These are phyloP conservation scores for Botia kubotai DNA, from an alignment of 2,797 vertebrate genomes.

Conservation along the genomic window DNA sequence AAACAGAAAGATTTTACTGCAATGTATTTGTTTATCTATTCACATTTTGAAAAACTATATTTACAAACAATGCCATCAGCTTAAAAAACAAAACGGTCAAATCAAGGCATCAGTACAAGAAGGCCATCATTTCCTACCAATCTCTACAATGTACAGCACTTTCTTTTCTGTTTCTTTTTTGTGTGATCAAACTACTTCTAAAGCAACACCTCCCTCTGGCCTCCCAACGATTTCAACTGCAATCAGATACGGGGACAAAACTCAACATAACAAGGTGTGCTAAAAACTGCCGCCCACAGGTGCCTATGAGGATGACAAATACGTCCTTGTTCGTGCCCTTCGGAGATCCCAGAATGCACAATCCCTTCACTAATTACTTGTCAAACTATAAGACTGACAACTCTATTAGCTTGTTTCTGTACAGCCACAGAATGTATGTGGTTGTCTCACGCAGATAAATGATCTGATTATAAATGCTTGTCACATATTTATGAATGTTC, in stretches of 20 bases:
- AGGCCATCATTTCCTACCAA: not conserved
- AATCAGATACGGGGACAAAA: not conserved
- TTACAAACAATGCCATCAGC: not conserved
- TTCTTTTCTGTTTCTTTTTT: not conserved
- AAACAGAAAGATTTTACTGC: no score
- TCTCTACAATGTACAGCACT: not conserved
- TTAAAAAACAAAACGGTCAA: not conserved
- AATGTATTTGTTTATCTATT: no score
- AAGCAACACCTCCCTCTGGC: not conserved
- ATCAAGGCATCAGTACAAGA: not conserved
- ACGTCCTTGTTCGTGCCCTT: conserved; percentile 19
- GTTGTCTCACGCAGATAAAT: conserved; percentile 35
- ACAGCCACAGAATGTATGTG: not conserved
- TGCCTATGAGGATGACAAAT: conserved; percentile 30
- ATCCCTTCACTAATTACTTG: conserved; percentile 31
- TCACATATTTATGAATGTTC: conserved; percentile 5
- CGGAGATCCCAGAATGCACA: conserved; percentile 18
- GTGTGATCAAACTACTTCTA: not conserved
- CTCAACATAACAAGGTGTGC: not conserved
- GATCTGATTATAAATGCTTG: conserved; percentile 24
- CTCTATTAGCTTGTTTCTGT: conserved; percentile 40
- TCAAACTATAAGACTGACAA: conserved; percentile 44
- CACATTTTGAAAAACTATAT: no score
- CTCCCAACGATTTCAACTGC: not conserved
- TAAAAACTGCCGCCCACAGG: not conserved